Evolutionary conservation across 2,888 invertebrate species (phyloP).

Genomic region (Apodemia duryi): DNA sequence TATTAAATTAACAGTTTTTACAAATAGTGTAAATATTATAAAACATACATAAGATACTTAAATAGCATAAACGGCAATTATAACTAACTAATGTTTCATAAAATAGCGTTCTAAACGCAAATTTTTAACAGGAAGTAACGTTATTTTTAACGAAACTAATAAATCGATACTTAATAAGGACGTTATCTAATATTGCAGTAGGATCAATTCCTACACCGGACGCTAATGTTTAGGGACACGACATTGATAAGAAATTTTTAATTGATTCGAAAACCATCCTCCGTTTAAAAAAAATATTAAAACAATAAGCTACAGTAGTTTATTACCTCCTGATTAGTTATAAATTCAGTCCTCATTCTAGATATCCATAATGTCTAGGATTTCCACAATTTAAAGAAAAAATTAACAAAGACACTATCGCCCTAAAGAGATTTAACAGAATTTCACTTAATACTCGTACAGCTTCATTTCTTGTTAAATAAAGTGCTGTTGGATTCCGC

Average conservation of each 20-base stretch:
- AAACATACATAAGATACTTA: slow-evolving; percentile 68
- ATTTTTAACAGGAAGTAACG: slow-evolving; percentile 59
- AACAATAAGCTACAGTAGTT: too few relatives aligned
- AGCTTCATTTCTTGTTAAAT: too few relatives aligned
- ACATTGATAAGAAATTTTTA: background rate
- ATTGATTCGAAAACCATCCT: background rate
- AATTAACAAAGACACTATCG: too few relatives aligned
- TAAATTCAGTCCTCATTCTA: too few relatives aligned
- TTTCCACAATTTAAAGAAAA: too few relatives aligned
- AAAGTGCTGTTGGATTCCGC: too few relatives aligned
- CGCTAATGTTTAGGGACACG: slow-evolving; percentile 47
- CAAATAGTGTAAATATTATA: slow-evolving; percentile 76
- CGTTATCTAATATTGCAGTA: slow-evolving; percentile 78
- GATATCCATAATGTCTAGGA: too few relatives aligned
- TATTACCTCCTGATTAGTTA: too few relatives aligned
- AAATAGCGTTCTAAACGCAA: slow-evolving; percentile 72
- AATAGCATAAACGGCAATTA: slow-evolving; percentile 56
- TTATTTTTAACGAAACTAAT: slow-evolving; percentile 47
- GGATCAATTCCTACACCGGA: slow-evolving; percentile 59
- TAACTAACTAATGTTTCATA: slow-evolving; percentile 41
- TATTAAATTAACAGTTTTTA: slow-evolving; percentile 74
- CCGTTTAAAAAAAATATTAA: too few relatives aligned
- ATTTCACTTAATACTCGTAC: too few relatives aligned
- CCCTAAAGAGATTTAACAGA: too few relatives aligned
- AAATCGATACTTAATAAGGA: slow-evolving; percentile 59